phyloP scores from a whole-genome alignment of 2,888 invertebrate species.

The Metalampra italica region DNA sequence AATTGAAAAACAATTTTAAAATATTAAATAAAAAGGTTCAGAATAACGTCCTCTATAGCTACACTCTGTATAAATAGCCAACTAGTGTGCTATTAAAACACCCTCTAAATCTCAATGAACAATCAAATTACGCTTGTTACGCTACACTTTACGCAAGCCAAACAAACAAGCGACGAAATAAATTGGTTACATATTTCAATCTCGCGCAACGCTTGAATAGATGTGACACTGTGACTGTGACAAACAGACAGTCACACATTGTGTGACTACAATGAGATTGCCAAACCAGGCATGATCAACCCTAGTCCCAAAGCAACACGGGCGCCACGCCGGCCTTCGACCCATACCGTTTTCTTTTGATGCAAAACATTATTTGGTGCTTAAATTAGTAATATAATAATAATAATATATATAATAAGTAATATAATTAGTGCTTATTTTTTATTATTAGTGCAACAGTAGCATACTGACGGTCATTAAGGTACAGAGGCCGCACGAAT shows the following conservation, averaged over 20 bases:
- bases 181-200: conserved; percentile 14
- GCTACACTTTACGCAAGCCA: conserved; percentile 10
- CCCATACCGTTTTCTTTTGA: too few relatives aligned
- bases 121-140: not conserved
- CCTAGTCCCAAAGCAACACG: too few relatives aligned
- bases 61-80: not conserved
- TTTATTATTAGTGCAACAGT: too few relatives aligned
- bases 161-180: conserved; percentile 10
- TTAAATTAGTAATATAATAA: too few relatives aligned
- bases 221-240: not conserved
- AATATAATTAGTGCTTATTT: too few relatives aligned
- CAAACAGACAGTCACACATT: not conserved
- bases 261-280: not conserved
- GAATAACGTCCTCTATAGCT: not conserved
- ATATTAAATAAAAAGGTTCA: too few relatives aligned
- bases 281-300: not conserved
- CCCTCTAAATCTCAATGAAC: not conserved
- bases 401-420: too few relatives aligned
- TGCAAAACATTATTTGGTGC: too few relatives aligned
- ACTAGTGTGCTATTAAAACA: not conserved
- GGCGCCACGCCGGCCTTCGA: too few relatives aligned
- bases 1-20: too few relatives aligned
- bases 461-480: too few relatives aligned
- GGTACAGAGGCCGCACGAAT: too few relatives aligned
- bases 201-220: not conserved